These are phyloP conservation scores for Myanophis thanlyinensis DNA, from an alignment of 2,113 vertebrate genomes.

Conservation along the genomic window DNA sequence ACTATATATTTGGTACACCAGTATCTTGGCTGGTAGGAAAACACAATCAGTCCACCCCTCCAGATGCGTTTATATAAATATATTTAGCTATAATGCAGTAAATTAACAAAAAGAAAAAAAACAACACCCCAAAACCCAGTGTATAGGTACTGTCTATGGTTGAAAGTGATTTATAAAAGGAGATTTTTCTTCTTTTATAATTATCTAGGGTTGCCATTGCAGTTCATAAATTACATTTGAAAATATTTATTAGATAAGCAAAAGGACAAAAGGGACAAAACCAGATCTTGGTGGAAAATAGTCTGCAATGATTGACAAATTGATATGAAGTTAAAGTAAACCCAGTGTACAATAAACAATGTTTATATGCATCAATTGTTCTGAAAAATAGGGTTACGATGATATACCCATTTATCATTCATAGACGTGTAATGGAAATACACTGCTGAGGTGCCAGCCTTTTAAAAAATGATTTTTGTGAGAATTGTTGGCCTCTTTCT, in stretches of 20 bases:
- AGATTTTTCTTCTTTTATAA: not conserved
- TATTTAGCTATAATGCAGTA: not conserved
- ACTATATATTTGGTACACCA: not conserved
- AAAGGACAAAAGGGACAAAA: not conserved
- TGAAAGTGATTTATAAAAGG: not conserved
- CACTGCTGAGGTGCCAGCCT: not conserved
- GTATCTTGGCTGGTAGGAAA: not conserved
- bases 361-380: not conserved
- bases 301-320: not conserved
- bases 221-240: not conserved
- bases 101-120: not conserved
- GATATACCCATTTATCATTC: not conserved
- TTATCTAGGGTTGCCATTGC: not conserved
- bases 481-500: not conserved
- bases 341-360: not conserved
- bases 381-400: not conserved
- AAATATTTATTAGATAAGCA: not conserved
- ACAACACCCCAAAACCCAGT: not conserved
- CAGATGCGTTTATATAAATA: not conserved
- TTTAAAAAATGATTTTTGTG: not conserved
- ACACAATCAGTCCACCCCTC: not conserved
- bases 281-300: not conserved
- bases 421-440: not conserved
- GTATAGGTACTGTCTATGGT: not conserved
- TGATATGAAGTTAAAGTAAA: not conserved